Percentiles rank a stretch among this genome's conserved stretches.
Conservation (phyloP, 2,888 invertebrate species). For the Rhorus exstirpatorius region DNA sequence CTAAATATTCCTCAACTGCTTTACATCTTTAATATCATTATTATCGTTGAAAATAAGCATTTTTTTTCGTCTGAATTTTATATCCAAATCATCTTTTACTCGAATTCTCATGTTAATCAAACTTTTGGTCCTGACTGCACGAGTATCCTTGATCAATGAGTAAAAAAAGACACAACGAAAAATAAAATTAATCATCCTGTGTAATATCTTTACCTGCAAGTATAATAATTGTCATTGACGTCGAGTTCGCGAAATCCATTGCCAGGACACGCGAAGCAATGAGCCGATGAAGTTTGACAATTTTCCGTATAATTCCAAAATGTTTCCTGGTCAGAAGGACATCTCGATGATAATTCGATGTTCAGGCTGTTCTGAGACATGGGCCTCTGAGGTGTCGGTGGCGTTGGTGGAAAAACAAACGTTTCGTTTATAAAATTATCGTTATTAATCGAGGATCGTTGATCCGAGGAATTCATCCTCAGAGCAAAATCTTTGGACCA, state of each 20-base stretch:
- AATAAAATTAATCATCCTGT: no score
- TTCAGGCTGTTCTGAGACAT: slow-evolving; percentile 24
- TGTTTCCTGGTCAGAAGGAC: slow-evolving; percentile 17
- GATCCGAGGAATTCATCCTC: slow-evolving; percentile 57
- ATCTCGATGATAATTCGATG: slow-evolving; percentile 28
- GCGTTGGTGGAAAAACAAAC: slow-evolving; percentile 75
- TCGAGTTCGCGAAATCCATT: slow-evolving; percentile 66
- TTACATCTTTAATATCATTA: no score
- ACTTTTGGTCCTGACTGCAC: no score
- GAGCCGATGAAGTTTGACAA: not conserved
- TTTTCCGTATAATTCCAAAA: slow-evolving; percentile 47
- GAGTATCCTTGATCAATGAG: no score
- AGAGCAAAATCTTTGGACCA: slow-evolving; percentile 32
- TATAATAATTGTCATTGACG: slow-evolving; percentile 72
- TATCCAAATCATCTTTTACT: no score
- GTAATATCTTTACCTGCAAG: no score
- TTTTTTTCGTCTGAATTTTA: no score
- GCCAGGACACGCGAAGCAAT: slow-evolving; percentile 38
- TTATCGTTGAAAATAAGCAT: no score
- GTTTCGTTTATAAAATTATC: slow-evolving; percentile 60
- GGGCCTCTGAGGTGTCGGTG: slow-evolving; percentile 70
- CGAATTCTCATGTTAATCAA: no score
- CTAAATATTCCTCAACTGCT: no score
- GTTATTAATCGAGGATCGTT: slow-evolving; percentile 38
- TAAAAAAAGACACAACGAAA: no score